These are phyloP conservation scores for Neoseiulus cucumeris DNA, from an alignment of 1,140 invertebrate genomes.

Conservation along the genomic window DNA sequence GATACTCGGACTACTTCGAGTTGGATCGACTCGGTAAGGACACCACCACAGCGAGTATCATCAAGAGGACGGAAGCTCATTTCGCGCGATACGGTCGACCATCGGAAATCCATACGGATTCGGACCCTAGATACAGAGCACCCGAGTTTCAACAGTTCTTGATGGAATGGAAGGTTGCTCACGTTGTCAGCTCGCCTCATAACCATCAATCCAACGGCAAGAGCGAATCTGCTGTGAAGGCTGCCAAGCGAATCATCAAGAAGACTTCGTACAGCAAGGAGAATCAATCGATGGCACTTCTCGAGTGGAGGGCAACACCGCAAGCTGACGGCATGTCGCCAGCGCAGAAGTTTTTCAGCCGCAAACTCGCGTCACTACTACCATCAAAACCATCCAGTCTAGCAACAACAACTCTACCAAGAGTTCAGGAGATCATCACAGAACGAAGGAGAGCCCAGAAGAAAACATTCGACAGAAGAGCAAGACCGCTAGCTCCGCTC, in stretches of 20 bases:
- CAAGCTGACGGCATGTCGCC: too few species aligned
- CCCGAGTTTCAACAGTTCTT: not conserved
- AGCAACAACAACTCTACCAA: too few species aligned
- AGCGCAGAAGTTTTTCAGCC: too few species aligned
- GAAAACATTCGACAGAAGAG: too few species aligned
- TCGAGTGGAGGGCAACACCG: too few species aligned
- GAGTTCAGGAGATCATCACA: too few species aligned
- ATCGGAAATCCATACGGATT: not conserved
- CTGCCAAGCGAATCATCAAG: not conserved
- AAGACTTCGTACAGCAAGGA: too few species aligned
- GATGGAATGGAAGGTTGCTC: not conserved
- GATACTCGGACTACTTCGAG: not conserved
- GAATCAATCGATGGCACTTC: too few species aligned
- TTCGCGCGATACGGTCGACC: not conserved
- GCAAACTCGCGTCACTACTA: too few species aligned
- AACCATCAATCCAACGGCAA: not conserved
- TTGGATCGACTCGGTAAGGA: not conserved
- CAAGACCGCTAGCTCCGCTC: too few species aligned
- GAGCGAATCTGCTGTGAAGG: not conserved
- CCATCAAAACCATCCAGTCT: too few species aligned
- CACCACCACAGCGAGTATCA: not conserved
- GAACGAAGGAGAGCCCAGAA: too few species aligned
- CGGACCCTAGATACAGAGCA: not conserved
- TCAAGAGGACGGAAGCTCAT: not conserved
- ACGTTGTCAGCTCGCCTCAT: not conserved